Base-by-base conservation (phyloP, 2,888 invertebrate genomes). In the Synanthedon andrenaeformis region DNA sequence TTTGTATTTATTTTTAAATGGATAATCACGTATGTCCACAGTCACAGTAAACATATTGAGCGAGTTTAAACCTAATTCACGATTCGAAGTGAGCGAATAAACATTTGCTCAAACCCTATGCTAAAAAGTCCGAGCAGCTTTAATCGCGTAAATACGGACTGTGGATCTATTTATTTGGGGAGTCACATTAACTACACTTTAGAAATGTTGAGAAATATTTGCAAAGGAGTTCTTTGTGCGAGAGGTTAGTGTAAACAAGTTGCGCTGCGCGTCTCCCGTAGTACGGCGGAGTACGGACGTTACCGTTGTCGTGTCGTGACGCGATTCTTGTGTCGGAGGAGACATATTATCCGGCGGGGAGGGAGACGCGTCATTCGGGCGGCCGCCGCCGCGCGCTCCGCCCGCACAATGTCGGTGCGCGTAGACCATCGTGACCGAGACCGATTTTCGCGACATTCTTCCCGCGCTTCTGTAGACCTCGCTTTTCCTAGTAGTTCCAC, bases 351-450 rank as follows among this genome's bases (percentile, higher is more conserved):
- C 35, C 35, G 35, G 68, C 70, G 67, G 72, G 73, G 71, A 64
- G 69, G 66, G 66, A 57, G 58, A 35, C 62, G 67, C 82, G 86
- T 72, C 86, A 85, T 78, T 83, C 77, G 82, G 74, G 83, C 85
- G 85, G 82, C 78, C 74, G 83, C 76, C 74, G 80, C 80, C 85
- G 82, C 79, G 81, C 82, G 82, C 77, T 77, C 70, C 78, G 81
- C 81, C 76, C 84, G 83, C 76, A 78, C 76, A 70, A 86, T 86
- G 87, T 86, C 87, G 70, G 85, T 85, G 70, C 86, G 87, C 67
- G 82, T 76, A 67, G 84, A 85, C 59, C 82, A 79, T 53, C 83
- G 85, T 53, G 86, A 85, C 63, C 83, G 86, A 59, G 86, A 87
- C 62, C 78, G 85, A 64, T 87, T 87, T 64, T 82, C 87, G 65